Evolutionary conservation across 2,888 invertebrate species (phyloP).

Genomic region (Caenorhabditis afra): DNA sequence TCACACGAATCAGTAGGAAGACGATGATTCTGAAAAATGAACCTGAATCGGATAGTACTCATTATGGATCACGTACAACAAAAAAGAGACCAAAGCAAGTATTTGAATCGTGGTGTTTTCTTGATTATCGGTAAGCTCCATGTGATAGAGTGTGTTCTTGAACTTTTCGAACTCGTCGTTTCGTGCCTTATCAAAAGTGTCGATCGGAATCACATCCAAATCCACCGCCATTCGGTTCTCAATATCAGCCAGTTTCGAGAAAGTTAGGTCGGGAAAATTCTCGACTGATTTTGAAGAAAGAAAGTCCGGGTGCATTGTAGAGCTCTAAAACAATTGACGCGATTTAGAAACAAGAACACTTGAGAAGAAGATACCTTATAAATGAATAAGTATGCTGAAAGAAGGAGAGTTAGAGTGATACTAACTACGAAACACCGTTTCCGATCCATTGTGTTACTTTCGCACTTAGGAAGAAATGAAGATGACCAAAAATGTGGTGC

Average conservation of each 20-base stretch:
- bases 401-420: not conserved
- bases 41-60: not conserved
- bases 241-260: slow-evolving; percentile 37
- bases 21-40: slow-evolving; percentile 22
- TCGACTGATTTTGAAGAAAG: not conserved
- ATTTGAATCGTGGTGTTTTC: slow-evolving; percentile 1
- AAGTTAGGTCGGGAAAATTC: slow-evolving; percentile 29
- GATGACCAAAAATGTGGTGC: no score
- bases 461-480: no score
- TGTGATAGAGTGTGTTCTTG: not conserved
- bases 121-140: not conserved
- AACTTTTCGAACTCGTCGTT: slow-evolving; percentile 6
- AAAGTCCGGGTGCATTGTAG: not conserved
- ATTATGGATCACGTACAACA: no score
- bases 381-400: no score
- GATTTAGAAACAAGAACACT: not conserved
- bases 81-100: slow-evolving; percentile 4
- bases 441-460: not conserved
- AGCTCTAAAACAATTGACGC: slow-evolving; percentile 5
- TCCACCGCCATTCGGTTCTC: slow-evolving; percentile 26
- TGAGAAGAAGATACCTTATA: slow-evolving; percentile 14
- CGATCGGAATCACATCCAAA: slow-evolving; percentile 22
- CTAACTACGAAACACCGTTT: not conserved
- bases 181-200: slow-evolving; percentile 5
- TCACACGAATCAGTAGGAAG: not conserved